Conservation (phyloP, 2,797 vertebrate genomes). For the Pelodytes ibericus region DNA sequence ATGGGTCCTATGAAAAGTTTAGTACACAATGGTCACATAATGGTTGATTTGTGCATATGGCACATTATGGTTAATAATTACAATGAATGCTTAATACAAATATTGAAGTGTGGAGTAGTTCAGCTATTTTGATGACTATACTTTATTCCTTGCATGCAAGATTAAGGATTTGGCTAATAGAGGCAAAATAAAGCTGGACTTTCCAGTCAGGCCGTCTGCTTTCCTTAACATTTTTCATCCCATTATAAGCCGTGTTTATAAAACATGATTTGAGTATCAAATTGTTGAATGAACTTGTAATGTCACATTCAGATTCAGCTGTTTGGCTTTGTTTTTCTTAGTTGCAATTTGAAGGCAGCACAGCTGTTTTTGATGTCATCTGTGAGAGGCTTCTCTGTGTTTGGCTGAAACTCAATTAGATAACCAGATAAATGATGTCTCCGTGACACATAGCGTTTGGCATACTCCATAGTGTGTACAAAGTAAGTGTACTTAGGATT, state of each 20-base stretch:
- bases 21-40: too few relatives aligned
- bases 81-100: neutral
- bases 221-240: slow-evolving; percentile 44
- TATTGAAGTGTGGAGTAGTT: neutral
- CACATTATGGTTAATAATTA: neutral
- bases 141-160: neutral
- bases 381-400: slow-evolving; percentile 20
- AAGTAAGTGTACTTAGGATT: slow-evolving; percentile 7
- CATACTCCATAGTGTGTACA: slow-evolving; percentile 13
- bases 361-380: slow-evolving; percentile 54
- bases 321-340: slow-evolving; percentile 45
- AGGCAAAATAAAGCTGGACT: slow-evolving; percentile 23
- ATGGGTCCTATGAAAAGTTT: too few relatives aligned
- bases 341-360: slow-evolving; percentile 34
- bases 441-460: slow-evolving; percentile 44
- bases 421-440: slow-evolving; percentile 50
- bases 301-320: slow-evolving; percentile 52
- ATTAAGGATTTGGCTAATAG: slow-evolving; percentile 14
- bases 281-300: slow-evolving; percentile 53
- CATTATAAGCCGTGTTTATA: slow-evolving; percentile 53
- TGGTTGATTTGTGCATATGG: too few relatives aligned
- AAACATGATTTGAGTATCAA: slow-evolving; percentile 44
- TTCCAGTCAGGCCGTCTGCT: slow-evolving; percentile 6
- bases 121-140: neutral
- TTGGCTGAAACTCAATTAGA: slow-evolving; percentile 39